Evolutionary conservation across 1,140 invertebrate species (phyloP).

Genomic region (Nautilus pompilius): DNA sequence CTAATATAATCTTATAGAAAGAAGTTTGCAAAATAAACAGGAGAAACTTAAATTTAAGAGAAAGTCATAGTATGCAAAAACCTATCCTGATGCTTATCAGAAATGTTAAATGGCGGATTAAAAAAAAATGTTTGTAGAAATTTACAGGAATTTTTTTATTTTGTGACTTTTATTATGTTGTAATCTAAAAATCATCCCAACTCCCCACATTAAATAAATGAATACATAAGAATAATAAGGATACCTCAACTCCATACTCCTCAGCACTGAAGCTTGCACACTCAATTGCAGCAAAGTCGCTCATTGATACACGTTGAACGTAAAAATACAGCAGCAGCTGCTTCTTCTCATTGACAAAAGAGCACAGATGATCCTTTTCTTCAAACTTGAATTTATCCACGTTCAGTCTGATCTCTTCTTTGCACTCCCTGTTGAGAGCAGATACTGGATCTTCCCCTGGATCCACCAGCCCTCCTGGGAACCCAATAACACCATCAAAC

Average conservation of each 20-base stretch:
- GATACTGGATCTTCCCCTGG: conserved; percentile 51
- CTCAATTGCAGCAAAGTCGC: conserved; percentile 55
- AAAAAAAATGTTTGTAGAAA: too few relatives aligned
- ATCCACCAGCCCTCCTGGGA: conserved; percentile 62
- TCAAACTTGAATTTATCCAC: conserved; percentile 28
- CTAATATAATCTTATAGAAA: too few relatives aligned
- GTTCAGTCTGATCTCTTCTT: conserved; percentile 61
- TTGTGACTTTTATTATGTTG: too few relatives aligned
- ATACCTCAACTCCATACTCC: conserved; percentile 59
- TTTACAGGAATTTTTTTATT: too few relatives aligned
- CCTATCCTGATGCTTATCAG: too few relatives aligned
- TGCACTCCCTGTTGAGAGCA: conserved; percentile 59
- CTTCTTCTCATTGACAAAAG: conserved; percentile 41
- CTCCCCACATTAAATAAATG: too few relatives aligned
- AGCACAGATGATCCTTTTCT: conserved; percentile 38
- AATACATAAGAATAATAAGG: neutral
- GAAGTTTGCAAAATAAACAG: too few relatives aligned
- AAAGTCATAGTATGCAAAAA: too few relatives aligned
- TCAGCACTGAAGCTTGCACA: conserved; percentile 38
- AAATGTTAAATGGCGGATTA: too few relatives aligned
- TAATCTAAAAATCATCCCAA: too few relatives aligned
- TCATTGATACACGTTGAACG: conserved; percentile 52
- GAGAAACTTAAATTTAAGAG: too few relatives aligned
- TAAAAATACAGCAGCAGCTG: conserved; percentile 59
- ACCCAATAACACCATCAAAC: conserved; percentile 64